A percentile compares a stretch with the other conserved stretches of the same genome.
Evolutionary conservation across 2,113 vertebrate species (phyloP).

Genomic region (Periophthalmodon schlosseri): DNA sequence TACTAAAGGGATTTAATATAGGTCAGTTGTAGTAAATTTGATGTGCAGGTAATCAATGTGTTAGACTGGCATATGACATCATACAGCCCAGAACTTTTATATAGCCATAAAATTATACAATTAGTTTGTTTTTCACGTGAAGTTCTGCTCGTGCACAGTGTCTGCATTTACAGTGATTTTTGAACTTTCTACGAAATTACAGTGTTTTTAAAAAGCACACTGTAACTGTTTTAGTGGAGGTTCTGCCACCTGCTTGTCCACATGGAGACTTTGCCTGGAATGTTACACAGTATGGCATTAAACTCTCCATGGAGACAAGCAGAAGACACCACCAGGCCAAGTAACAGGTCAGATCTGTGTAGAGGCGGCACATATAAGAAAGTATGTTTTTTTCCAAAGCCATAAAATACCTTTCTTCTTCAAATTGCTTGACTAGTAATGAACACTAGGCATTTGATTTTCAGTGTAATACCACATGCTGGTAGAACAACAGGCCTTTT

Average conservation of each 20-base stretch:
- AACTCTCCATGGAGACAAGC: no score
- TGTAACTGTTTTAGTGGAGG: no score
- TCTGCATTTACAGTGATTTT: not conserved
- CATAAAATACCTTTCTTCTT: not conserved
- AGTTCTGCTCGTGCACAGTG: not conserved
- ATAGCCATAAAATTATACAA: not conserved
- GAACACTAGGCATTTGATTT: not conserved
- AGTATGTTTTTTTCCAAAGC: not conserved
- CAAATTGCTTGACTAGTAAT: not conserved
- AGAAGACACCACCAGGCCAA: no score
- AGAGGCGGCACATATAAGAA: not conserved
- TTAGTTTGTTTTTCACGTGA: not conserved
- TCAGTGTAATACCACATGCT: not conserved
- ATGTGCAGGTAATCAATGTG: not conserved
- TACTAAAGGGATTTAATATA: conserved; percentile 10
- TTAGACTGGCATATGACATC: conserved; percentile 9
- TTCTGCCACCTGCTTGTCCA: no score
- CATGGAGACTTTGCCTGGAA: no score
- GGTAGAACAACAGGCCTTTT: not conserved
- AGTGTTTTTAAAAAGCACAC: not conserved
- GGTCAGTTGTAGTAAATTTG: not conserved
- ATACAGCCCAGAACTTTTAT: not conserved
- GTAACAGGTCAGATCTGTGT: not conserved
- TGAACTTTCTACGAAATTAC: not conserved
- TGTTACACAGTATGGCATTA: no score